These are phyloP conservation scores for Stenchaetothrips biformis DNA, from an alignment of 2,888 invertebrate genomes.

Conservation along the genomic window DNA sequence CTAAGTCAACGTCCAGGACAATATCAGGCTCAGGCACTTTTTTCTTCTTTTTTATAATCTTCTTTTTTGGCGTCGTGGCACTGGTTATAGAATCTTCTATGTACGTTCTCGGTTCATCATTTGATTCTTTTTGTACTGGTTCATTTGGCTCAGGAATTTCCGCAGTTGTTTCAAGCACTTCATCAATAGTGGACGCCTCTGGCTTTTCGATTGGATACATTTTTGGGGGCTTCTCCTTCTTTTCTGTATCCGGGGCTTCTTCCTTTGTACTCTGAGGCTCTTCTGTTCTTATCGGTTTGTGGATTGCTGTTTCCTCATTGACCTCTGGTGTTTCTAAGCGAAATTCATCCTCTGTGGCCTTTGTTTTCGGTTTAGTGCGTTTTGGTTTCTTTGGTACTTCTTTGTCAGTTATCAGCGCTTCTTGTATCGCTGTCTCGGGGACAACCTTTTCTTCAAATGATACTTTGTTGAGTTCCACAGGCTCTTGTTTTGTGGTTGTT, in stretches of 20 bases:
- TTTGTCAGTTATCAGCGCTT: not conserved
- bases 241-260: constrained; percentile 34
- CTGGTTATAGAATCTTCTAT: not conserved
- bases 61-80: not conserved
- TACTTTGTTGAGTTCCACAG: not conserved
- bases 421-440: not conserved
- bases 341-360: not conserved
- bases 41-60: constrained; percentile 27
- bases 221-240: not conserved
- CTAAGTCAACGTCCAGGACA: constrained; percentile 11
- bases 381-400: not conserved
- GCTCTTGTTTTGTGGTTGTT: not conserved
- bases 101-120: not conserved
- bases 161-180: not conserved
- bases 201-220: not conserved
- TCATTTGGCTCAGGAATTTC: not conserved
- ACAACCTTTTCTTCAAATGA: not conserved
- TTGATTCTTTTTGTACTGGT: not conserved
- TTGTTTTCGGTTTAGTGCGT: not conserved
- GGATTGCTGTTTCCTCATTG: not conserved
- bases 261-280: constrained; percentile 34
- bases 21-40: constrained; percentile 22
- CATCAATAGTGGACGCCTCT: constrained; percentile 4
- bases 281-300: constrained; percentile 10
- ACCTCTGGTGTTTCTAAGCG: not conserved